Evolutionary conservation across 1,140 invertebrate genomes (phyloP).

Genomic region (Halictus rubicundus): DNA sequence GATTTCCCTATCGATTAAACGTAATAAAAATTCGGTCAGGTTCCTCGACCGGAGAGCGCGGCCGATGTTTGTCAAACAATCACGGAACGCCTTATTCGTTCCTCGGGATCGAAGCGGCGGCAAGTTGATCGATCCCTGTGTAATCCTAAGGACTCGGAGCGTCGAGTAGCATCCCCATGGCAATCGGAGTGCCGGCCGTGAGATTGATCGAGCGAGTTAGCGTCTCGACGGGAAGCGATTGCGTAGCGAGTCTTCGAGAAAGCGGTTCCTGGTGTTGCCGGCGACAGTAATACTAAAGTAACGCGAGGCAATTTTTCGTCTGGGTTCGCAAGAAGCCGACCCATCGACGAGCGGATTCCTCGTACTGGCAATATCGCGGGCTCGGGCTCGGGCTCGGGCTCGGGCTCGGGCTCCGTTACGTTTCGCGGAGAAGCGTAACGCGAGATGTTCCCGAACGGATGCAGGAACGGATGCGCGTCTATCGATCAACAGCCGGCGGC

Average conservation of each 20-base stretch:
- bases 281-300: slow-evolving; percentile 41
- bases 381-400: too few species aligned
- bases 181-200: too few species aligned
- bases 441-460: neutral
- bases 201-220: neutral
- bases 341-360: neutral
- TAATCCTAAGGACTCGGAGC: neutral
- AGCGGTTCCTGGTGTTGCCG: slow-evolving; percentile 13
- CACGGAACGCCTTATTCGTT: neutral
- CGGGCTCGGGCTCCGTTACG: slow-evolving; percentile 1
- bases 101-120: neutral
- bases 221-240: slow-evolving; percentile 4
- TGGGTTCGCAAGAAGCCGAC: slow-evolving; percentile 21
- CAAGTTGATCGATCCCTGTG: neutral
- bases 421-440: slow-evolving; percentile 44
- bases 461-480: neutral
- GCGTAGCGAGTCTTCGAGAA: slow-evolving; percentile 22
- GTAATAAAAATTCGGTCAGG: neutral
- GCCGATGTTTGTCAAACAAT: neutral
- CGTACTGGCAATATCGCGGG: slow-evolving; percentile 52
- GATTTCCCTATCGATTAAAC: neutral
- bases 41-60: neutral
- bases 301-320: slow-evolving; percentile 53
- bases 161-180: neutral
- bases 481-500: slow-evolving; percentile 12